Evolutionary conservation across 1,140 invertebrate genomes (phyloP), one percentile per base, ranked within the genome.

Genomic region (Melanaphis sacchari): DNA sequence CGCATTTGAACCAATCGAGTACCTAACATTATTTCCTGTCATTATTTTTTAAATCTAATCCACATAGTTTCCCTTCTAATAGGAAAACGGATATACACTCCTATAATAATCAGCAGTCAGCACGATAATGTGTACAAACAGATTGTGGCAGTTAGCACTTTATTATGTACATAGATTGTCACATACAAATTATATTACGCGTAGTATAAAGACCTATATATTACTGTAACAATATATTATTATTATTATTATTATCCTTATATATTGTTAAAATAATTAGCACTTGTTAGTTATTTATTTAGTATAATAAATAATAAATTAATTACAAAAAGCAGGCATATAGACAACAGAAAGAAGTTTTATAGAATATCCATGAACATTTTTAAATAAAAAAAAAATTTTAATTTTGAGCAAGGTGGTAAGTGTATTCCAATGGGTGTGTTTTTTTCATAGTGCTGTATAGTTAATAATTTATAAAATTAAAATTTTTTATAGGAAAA

Each of bases 51-150:
- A 43, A 92, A 92, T 92, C 59, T 49, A 92, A 92, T 49, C 59
- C 43, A 43, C 11, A 82, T 36, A 90, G 89, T 90, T 91, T 91
- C 54, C 40, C 22, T 82, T 49, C 36, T 82, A 92, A n/a, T 92
- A 92, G 91, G 76, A 49, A 92, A 92, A 92, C 91, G 91, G 91
- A 92, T 92, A 92, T 92, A 92, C 91, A 92, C 91, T 92, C 91
- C 91, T 92, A 82, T 21, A 82, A 81, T 38, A 92, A 92, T 81
- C 91, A 49, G 66, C 91, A 38, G 82, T 81, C 91, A 38, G 66
- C 76, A 26, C 76, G 91, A 92, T 92, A 92, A 52, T 26, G 59
- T 40, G 9, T 84, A 41, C 40, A 84, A 46, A 59, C 24, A 43
- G 54, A 66, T 91, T n/a, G 59, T 66, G 40, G 54, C 6, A 66